Percentiles rank a stretch among this genome's conserved stretches.
Conservation (phyloP, 2,888 invertebrate genomes). For the Augochlorella aurata region DNA sequence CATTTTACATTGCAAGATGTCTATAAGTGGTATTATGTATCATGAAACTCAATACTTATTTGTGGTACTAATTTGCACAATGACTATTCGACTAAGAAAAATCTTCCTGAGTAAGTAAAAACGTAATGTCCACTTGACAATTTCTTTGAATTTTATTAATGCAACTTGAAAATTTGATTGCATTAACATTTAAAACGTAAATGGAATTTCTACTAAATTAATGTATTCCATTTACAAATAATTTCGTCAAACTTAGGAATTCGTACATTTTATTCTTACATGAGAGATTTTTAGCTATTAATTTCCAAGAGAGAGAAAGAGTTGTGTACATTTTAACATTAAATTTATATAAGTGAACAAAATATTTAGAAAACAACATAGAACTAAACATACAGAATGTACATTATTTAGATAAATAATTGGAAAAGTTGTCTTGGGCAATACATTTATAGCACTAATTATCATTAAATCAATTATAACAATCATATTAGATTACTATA, state of each 20-base stretch:
- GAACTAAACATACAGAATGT: slow-evolving; percentile 20
- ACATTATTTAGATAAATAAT: slow-evolving; percentile 3
- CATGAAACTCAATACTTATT: slow-evolving; percentile 23
- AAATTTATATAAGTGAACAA: not conserved
- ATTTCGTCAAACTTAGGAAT: slow-evolving; percentile 9
- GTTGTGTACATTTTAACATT: slow-evolving; percentile 1
- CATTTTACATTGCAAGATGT: not conserved
- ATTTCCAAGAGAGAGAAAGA: not conserved
- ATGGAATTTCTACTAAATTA: not conserved
- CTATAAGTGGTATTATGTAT: slow-evolving; percentile 19
- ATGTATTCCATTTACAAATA: not conserved
- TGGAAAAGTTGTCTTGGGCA: not conserved
- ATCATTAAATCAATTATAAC: slow-evolving; percentile 18
- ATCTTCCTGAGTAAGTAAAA: slow-evolving; percentile 49
- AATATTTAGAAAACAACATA: slow-evolving; percentile 2
- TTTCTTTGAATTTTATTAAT: slow-evolving; percentile 21
- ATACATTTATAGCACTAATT: not conserved
- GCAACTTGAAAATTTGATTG: not conserved
- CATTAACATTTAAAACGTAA: not conserved
- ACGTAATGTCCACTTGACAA: slow-evolving; percentile 29
- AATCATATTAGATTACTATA: slow-evolving; percentile 22
- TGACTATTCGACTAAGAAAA: slow-evolving; percentile 31
- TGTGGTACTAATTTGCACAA: slow-evolving; percentile 42
- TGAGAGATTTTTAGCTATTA: not conserved
- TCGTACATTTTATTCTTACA: slow-evolving; percentile 3